Conservation (phyloP, 1,140 invertebrate species). For the Neodiprion fabricii region DNA sequence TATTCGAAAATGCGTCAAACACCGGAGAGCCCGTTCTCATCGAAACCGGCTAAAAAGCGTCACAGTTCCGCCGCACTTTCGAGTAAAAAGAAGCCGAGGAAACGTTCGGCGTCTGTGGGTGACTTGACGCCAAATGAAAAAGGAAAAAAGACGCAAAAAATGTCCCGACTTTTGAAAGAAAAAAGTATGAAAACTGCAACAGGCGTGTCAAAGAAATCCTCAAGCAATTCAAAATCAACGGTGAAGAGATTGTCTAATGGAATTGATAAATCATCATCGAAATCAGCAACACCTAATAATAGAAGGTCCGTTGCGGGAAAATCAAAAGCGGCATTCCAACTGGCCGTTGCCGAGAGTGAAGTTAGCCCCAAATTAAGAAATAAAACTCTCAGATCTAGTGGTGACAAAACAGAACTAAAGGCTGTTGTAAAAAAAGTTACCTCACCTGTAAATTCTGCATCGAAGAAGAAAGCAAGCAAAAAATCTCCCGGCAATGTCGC, state of each 20-base stretch:
- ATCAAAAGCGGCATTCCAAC: not conserved
- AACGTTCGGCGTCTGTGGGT: not conserved
- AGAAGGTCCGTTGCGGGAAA: not conserved
- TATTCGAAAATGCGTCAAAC: not conserved
- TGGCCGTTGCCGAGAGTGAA: not conserved
- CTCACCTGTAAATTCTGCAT: not conserved
- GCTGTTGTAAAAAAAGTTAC: not conserved
- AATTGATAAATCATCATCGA: not conserved
- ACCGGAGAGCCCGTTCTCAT: not conserved
- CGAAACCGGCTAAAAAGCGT: conserved; percentile 7
- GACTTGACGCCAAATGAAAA: not conserved
- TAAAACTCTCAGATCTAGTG: not conserved
- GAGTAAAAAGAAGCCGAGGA: not conserved
- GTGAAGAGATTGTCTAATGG: not conserved
- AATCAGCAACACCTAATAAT: not conserved
- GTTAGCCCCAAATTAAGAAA: not conserved
- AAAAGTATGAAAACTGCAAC: too few relatives aligned
- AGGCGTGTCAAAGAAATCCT: too few relatives aligned
- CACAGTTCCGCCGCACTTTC: not conserved
- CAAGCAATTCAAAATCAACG: not conserved
- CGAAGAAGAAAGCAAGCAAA: not conserved
- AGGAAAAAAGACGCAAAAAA: not conserved
- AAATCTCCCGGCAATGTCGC: not conserved
- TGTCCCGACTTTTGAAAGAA: too few relatives aligned
- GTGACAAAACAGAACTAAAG: not conserved